Evolutionary conservation across 2,797 vertebrate genomes (phyloP).

Genomic region (Trachurus trachurus): DNA sequence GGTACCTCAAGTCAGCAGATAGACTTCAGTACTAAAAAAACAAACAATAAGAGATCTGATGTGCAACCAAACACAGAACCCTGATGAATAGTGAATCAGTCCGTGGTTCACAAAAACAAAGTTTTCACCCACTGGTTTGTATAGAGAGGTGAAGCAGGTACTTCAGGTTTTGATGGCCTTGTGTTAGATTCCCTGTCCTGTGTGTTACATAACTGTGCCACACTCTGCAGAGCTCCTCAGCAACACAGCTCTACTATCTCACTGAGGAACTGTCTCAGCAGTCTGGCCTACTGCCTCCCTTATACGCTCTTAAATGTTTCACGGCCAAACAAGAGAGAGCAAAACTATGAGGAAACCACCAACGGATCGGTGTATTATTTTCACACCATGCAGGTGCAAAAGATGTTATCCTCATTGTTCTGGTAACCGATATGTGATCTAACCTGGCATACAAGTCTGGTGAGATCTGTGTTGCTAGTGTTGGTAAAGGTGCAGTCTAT

Average conservation of each 20-base stretch:
- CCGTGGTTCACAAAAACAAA: background rate
- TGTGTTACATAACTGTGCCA: constrained; percentile 51
- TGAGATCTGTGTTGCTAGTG: constrained; percentile 1
- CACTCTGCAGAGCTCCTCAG: constrained; percentile 12
- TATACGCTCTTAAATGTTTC: background rate
- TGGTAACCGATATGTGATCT: background rate
- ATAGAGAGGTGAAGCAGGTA: background rate
- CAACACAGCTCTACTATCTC: constrained; percentile 32
- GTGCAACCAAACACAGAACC: background rate
- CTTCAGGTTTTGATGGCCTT: constrained; percentile 23
- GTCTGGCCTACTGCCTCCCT: background rate
- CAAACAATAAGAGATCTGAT: too few relatives aligned
- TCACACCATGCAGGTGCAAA: background rate
- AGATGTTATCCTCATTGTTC: background rate
- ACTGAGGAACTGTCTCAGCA: background rate
- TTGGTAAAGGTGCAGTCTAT: too few relatives aligned
- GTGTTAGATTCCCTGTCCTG: constrained; percentile 2
- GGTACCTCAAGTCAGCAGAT: too few relatives aligned
- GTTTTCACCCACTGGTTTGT: background rate
- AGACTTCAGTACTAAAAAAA: too few relatives aligned
- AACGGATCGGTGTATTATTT: too few relatives aligned
- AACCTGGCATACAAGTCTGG: background rate
- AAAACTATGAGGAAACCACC: background rate
- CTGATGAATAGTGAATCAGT: background rate
- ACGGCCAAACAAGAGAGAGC: background rate